Evolutionary conservation across 2,797 vertebrate species (phyloP).

Genomic region (Melanogrammus aeglefinus): DNA sequence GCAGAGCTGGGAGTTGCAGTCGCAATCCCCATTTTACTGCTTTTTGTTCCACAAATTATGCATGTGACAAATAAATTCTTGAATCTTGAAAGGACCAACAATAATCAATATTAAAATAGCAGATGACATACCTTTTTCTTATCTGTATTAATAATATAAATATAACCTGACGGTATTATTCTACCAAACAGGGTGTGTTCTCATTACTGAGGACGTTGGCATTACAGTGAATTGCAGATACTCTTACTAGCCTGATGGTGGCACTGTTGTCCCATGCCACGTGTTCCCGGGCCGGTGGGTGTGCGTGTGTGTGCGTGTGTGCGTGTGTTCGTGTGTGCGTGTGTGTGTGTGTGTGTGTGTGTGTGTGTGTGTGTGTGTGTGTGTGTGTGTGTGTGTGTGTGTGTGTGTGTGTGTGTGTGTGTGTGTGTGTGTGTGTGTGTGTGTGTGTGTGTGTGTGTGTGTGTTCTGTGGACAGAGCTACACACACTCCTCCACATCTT

Average conservation of each 20-base stretch:
- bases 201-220: neutral
- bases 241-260: conserved; percentile 38
- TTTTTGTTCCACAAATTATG: no score
- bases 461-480: neutral
- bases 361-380: neutral
- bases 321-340: neutral
- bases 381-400: no score
- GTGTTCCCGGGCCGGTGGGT: neutral
- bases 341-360: neutral
- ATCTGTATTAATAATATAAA: neutral
- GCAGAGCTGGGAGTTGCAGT: no score
- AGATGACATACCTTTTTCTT: no score
- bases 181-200: neutral
- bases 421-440: no score
- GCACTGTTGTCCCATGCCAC: conserved; percentile 46
- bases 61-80: no score
- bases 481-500: conserved; percentile 26
- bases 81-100: no score
- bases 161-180: neutral
- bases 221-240: neutral
- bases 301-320: no score
- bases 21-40: no score
- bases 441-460: neutral
- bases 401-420: neutral
- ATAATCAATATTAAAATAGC: no score